Conservation (phyloP, 37 sponge, comb jelly and placozoan species). For the Agelas oroides region DNA sequence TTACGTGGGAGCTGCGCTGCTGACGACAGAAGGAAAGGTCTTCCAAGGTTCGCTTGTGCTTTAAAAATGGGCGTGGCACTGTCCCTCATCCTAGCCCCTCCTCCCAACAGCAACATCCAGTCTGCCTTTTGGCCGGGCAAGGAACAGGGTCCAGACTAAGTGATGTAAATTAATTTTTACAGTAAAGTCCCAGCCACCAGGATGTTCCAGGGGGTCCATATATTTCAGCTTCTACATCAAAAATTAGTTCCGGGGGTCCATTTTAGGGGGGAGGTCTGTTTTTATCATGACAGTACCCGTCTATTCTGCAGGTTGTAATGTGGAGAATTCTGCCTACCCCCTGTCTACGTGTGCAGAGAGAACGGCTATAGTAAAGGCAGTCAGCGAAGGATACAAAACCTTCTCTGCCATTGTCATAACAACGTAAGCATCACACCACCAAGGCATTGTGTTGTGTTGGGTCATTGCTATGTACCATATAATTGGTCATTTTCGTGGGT, state of each 20-base stretch:
- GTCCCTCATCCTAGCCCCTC: background rate
- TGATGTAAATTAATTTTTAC: too few relatives aligned
- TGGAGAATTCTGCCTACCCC: conserved; percentile 91
- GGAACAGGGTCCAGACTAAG: too few relatives aligned
- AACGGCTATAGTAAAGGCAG: conserved; percentile 87
- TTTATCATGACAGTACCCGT: too few relatives aligned
- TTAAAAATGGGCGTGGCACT: background rate
- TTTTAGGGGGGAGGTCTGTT: too few relatives aligned
- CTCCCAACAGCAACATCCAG: too few relatives aligned
- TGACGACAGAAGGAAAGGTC: conserved; percentile 59
- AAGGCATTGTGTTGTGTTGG: background rate
- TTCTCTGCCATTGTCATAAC: conserved; percentile 85
- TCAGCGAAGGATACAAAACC: conserved; percentile 83
- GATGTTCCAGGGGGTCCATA: too few relatives aligned
- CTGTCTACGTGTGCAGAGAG: conserved; percentile 89
- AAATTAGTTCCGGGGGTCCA: too few relatives aligned
- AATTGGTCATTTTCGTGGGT: too few relatives aligned
- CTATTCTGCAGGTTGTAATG: conserved; percentile 83
- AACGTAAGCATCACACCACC: conserved; percentile 66
- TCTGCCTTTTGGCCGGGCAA: too few relatives aligned
- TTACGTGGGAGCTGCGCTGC: conserved; percentile 88
- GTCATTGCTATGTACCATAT: background rate
- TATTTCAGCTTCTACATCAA: too few relatives aligned
- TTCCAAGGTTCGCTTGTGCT: conserved; percentile 44
- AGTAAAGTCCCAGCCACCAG: too few relatives aligned